Conservation (phyloP, 2,113 vertebrate genomes). For the Upupa epops region DNA sequence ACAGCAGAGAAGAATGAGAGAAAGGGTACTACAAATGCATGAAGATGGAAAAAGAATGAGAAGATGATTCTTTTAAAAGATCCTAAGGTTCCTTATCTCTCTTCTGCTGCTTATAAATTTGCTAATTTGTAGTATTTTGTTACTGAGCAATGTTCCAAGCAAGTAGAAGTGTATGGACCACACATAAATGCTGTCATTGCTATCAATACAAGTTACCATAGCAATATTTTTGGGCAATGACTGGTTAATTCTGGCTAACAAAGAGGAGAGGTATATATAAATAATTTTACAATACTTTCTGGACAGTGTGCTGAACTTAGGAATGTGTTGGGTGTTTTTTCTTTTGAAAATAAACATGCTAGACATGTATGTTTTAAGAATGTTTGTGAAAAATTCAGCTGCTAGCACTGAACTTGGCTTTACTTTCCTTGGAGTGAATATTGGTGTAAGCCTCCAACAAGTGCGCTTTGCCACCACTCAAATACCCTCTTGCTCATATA, state of each 20-base stretch:
- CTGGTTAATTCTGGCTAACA: neutral
- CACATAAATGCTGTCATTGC: neutral
- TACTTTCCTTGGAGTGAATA: neutral
- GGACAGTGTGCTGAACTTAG: neutral
- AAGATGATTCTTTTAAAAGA: neutral
- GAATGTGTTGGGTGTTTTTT: neutral
- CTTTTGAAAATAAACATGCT: neutral
- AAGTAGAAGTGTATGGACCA: neutral
- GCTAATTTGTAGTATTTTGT: slow-evolving; percentile 25
- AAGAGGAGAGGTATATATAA: neutral
- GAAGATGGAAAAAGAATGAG: neutral
- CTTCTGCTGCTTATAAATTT: neutral
- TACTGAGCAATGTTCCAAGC: slow-evolving; percentile 6
- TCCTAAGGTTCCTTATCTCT: neutral
- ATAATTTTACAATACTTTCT: slow-evolving; percentile 30
- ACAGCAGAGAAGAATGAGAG: neutral
- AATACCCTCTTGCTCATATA: neutral
- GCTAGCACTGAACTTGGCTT: neutral
- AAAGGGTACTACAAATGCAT: neutral
- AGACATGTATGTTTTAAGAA: neutral
- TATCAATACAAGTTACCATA: slow-evolving; percentile 4
- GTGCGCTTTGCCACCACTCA: neutral
- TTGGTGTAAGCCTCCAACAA: neutral
- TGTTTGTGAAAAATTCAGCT: neutral
- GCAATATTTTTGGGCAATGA: slow-evolving; percentile 10